Evolutionary conservation across 1,140 invertebrate genomes (phyloP).

Genomic region (Drosophila sp.): DNA sequence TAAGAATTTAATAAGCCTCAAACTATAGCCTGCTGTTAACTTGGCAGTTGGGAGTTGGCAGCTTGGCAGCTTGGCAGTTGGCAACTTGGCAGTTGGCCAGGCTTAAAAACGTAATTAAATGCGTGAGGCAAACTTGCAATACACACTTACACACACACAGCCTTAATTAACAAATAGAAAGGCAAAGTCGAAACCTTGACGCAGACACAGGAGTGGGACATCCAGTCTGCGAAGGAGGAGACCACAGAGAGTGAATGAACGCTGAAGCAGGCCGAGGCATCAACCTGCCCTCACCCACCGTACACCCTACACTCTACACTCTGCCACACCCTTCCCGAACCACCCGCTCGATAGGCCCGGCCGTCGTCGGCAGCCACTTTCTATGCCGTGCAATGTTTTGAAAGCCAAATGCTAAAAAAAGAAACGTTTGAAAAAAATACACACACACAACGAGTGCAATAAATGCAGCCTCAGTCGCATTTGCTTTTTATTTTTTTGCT

Average conservation of each 20-base stretch:
- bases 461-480: slow-evolving; percentile 66
- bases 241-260: slow-evolving; percentile 70
- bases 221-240: slow-evolving; percentile 6
- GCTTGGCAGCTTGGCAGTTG: slow-evolving; percentile 35
- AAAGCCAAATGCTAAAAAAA: slow-evolving; percentile 67
- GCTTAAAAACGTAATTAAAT: slow-evolving; percentile 80
- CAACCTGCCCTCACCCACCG: neutral
- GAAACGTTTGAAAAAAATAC: slow-evolving; percentile 31
- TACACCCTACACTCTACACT: neutral
- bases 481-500: slow-evolving; percentile 6
- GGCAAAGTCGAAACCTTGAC: slow-evolving; percentile 72
- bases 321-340: neutral
- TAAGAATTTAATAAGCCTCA: slow-evolving; percentile 63
- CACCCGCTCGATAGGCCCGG: slow-evolving; percentile 49
- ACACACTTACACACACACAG: slow-evolving; percentile 18
- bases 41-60: slow-evolving; percentile 10
- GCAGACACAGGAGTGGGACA: slow-evolving; percentile 53
- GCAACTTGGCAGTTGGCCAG: slow-evolving; percentile 47
- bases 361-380: slow-evolving; percentile 71
- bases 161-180: slow-evolving; percentile 82
- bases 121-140: slow-evolving; percentile 62
- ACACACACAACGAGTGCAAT: slow-evolving; percentile 62
- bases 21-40: slow-evolving; percentile 31
- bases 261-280: slow-evolving; percentile 65
- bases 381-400: slow-evolving; percentile 73